A percentile compares a stretch with the other conserved stretches of the same genome.
Evolutionary conservation across 2,113 vertebrate species (phyloP).

Genomic region (Scytalopus superciliaris): DNA sequence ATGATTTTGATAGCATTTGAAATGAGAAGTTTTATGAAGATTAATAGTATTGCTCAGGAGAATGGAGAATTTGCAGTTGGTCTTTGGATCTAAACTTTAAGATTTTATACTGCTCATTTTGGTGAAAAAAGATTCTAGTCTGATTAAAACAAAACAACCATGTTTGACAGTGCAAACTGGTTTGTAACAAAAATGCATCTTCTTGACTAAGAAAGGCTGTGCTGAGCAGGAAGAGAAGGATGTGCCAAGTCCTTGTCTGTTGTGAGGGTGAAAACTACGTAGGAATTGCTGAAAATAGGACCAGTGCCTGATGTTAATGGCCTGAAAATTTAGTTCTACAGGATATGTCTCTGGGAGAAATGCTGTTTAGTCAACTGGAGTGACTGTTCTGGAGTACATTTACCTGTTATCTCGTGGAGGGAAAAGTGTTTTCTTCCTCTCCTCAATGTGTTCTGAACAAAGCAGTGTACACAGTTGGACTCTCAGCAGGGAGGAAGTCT

Average conservation of each 20-base stretch:
- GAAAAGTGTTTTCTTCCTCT: neutral
- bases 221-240: neutral
- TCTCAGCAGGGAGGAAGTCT: neutral
- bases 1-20: neutral
- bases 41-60: neutral
- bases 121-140: neutral
- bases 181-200: neutral
- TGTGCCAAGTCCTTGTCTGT: neutral
- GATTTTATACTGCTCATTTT: neutral
- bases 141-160: neutral
- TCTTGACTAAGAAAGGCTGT: neutral
- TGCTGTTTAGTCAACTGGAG: neutral
- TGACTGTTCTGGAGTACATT: neutral
- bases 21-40: neutral
- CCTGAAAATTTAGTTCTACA: neutral
- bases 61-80: neutral
- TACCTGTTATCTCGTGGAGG: neutral
- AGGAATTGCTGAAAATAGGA: neutral
- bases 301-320: neutral
- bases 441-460: neutral
- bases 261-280: neutral
- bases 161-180: accelerated
- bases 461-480: neutral
- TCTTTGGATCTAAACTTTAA: neutral
- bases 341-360: neutral